A percentile compares a stretch with the other conserved stretches of the same genome.
phyloP scores from a whole-genome alignment of 2,113 vertebrate species.

The Cynoglossus semilaevis region DNA sequence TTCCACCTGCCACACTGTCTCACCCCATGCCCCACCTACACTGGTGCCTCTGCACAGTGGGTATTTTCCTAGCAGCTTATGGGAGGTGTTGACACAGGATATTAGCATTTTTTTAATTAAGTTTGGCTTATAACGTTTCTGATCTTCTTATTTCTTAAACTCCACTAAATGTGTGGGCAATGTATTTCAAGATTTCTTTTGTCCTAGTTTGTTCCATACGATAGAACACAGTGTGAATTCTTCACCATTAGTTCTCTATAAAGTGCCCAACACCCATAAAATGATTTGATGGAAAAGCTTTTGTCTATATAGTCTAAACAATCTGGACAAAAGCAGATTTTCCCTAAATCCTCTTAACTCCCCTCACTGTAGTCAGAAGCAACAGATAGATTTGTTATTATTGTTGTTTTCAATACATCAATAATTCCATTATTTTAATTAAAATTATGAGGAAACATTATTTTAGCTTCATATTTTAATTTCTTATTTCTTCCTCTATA shows the following conservation, averaged over 20 bases:
- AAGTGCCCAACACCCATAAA: constrained; percentile 3
- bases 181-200: no score
- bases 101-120: not conserved
- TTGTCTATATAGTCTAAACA: constrained; percentile 24
- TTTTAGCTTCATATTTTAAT: not conserved
- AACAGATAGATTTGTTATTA: not conserved
- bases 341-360: constrained; percentile 52
- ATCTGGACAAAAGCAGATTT: constrained; percentile 49
- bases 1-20: constrained; percentile 28
- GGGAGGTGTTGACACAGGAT: not conserved
- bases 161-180: no score
- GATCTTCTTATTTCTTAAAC: no score
- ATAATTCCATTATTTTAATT: no score
- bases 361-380: constrained; percentile 13
- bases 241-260: constrained; percentile 7
- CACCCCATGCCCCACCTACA: not conserved
- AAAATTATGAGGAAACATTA: no score
- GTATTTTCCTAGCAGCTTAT: constrained; percentile 16
- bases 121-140: not conserved
- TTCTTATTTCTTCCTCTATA: not conserved
- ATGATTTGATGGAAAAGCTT: constrained; percentile 19
- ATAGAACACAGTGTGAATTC: no score
- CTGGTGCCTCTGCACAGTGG: constrained; percentile 18
- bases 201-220: no score
- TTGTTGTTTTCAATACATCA: not conserved